Evolutionary conservation across 2,797 vertebrate genomes (phyloP), one percentile per base, ranked within the genome.

Genomic region (Nannoperca obscura): DNA sequence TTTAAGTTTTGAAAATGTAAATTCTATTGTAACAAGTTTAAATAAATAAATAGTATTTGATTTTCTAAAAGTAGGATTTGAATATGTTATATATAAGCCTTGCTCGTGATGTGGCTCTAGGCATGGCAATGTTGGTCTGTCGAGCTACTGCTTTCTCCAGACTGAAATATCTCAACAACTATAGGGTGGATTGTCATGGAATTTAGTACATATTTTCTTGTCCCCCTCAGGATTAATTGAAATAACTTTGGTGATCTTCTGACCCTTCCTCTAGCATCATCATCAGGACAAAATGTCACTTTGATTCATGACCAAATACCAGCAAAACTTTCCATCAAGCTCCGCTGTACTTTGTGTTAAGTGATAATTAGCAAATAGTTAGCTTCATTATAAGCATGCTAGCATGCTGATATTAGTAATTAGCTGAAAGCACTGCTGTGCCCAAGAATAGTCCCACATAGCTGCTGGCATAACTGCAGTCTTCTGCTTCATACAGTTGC

Each of bases 91-190:
- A n/a, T n/a, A n/a, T 7, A 17, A 34, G 34, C 14, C 15, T 40
- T 27, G 15, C n/a, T 40, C 4, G 20, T 5, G 6, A 3, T n/a
- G 19, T 20, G 13, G 34, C 34, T 36, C 34, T 7, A 36, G 34
- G 34, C 9, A 36, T 36, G 34, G 34, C 32, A 32, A 32, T 32
- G 32, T 32, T 32, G 32, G 32, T 32, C 32, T 32, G 32, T 32
- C 32, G 5, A 6, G 5, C 32, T 4, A 32, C 32, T 6, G 32
- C 32, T 32, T 5, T 32, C 32, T 32, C 5, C n/a, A 40, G 57
- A 44, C 38, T 62, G 40, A 62, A 44, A 62, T 38, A 66, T 58
- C 14, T 60, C 24, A 40, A 12, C 46, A 52, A 17, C 8, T 58
- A 46, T 7, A 11, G 10, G 42, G 61, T 20, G 8, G 17, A 47